Base-by-base conservation (phyloP, 2,113 vertebrate genomes). In the Myxocyprinus asiaticus region DNA sequence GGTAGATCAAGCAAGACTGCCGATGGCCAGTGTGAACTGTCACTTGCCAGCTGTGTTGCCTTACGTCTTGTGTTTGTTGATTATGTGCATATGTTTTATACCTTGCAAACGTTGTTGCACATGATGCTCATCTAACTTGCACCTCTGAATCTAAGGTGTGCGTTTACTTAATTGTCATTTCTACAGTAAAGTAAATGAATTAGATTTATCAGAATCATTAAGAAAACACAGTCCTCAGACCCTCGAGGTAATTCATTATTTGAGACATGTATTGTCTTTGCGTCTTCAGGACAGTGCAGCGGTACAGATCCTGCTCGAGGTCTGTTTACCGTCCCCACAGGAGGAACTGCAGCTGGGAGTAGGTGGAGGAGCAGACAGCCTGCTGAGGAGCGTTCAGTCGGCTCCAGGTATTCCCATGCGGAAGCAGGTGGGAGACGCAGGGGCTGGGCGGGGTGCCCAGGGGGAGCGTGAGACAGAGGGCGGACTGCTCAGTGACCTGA, bases 271-370 rank as follows among this genome's bases (percentile, higher is more conserved):
- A 33, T 33, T 33, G 22, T 33, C 3, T 74, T 63, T 47, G 10
- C 63, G 42, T 63, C 48, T 63, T 80, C 86, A 99, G 98, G 98
- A 99, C 90, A 99, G 98, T 11, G 97, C 98, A 42, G 98, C 98
- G 4, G 97, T 99, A 53, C 98, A 99, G 92, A 97, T 99, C 85
- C 93, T 99, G 6, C 88, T 99, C 85, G 98, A 99, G 91, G 94
- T 99, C 81, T 99, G 98, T 85, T 87, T 98, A 78, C 95, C 97
- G 10, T 95, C 93, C 44, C 91, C 94, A 0, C 94, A 96, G 4
- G 96, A 97, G 83, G 95, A 97, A 86, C 95, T 92, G 85, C 86
- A 90, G 65, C 90, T 91, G 64, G 85, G 90, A 72, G 22, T 1
- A 33, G 22, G 22, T 33, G 22, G 22, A 33, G 85, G 50, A 64